A percentile compares a stretch with the other conserved stretches of the same genome.
phyloP scores from a whole-genome alignment of 2,113 vertebrate genomes.

The Pampusana beccarii region DNA sequence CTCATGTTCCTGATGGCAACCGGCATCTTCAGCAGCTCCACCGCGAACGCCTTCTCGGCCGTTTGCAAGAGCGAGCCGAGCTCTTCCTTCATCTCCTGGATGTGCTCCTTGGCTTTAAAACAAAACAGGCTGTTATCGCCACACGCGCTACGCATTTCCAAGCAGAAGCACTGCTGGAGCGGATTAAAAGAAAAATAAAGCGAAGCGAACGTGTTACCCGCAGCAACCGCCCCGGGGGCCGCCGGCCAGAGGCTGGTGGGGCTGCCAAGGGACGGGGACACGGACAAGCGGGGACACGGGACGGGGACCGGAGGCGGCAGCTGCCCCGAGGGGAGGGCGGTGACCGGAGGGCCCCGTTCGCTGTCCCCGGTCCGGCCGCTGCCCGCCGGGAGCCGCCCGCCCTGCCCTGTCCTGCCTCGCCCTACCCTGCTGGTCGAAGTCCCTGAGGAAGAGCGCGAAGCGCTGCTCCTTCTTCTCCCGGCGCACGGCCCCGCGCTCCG shows the following conservation, averaged over 20 bases:
- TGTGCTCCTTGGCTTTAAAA: slow-evolving; percentile 45
- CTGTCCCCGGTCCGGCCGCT: no score
- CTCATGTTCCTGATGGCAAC: slow-evolving; percentile 57
- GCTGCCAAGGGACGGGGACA: no score
- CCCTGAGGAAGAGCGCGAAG: slow-evolving; percentile 78
- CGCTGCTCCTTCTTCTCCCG: slow-evolving; percentile 60
- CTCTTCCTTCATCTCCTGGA: slow-evolving; percentile 60
- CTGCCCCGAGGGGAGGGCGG: no score
- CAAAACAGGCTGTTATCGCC: neutral
- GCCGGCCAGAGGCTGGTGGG: no score
- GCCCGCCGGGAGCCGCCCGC: no score
- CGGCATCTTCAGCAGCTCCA: slow-evolving; percentile 63
- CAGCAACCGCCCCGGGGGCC: no score
- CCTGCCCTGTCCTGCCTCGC: no score
- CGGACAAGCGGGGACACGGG: no score
- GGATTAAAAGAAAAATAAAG: neutral
- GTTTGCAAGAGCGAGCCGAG: slow-evolving; percentile 42
- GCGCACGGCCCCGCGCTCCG: neutral
- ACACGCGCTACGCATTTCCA: accelerated
- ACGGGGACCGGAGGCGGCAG: no score
- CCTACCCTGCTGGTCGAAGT: slow-evolving; percentile 83
- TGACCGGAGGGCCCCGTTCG: no score
- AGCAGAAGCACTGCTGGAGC: accelerated
- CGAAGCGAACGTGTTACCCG: accelerated
- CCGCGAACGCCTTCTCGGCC: slow-evolving; percentile 31